phyloP scores from a whole-genome alignment of 2,888 invertebrate species.

The Lasioglossum pauxillum region DNA sequence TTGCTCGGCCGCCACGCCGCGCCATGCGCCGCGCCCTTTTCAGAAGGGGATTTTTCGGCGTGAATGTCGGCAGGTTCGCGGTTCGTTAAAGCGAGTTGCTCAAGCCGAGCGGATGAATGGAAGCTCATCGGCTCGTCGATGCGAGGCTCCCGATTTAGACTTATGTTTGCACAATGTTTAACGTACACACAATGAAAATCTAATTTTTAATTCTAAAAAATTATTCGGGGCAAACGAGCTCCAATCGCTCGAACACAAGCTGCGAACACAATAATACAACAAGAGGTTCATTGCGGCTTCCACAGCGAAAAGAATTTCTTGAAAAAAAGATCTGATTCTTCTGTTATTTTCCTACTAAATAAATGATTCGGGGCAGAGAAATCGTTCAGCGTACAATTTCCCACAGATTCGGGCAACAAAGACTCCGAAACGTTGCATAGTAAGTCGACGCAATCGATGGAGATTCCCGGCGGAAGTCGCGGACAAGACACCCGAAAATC shows the following conservation, averaged over 20 bases:
- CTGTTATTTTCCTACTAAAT: too few species aligned
- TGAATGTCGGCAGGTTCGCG: conserved; percentile 48
- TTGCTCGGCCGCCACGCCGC: not conserved
- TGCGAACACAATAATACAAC: too few species aligned
- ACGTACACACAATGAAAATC: not conserved
- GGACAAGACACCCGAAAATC: not conserved
- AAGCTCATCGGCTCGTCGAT: conserved; percentile 6
- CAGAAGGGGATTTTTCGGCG: conserved; percentile 36
- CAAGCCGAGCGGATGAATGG: not conserved
- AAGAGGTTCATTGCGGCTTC: too few species aligned
- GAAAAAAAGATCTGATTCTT: too few species aligned
- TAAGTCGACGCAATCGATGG: not conserved
- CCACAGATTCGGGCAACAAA: not conserved
- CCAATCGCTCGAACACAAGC: too few species aligned
- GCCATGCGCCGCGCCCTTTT: conserved; percentile 10
- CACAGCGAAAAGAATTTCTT: too few species aligned
- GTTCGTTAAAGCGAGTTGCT: conserved; percentile 41
- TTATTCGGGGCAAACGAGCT: not conserved
- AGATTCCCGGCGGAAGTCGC: not conserved
- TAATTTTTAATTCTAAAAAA: not conserved
- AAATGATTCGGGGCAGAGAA: too few species aligned
- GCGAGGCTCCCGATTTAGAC: not conserved
- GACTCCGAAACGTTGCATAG: not conserved
- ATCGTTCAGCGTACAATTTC: not conserved
- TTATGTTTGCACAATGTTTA: not conserved